Base-by-base conservation (phyloP, 2,888 invertebrate genomes). In the Drosophila conformis region DNA sequence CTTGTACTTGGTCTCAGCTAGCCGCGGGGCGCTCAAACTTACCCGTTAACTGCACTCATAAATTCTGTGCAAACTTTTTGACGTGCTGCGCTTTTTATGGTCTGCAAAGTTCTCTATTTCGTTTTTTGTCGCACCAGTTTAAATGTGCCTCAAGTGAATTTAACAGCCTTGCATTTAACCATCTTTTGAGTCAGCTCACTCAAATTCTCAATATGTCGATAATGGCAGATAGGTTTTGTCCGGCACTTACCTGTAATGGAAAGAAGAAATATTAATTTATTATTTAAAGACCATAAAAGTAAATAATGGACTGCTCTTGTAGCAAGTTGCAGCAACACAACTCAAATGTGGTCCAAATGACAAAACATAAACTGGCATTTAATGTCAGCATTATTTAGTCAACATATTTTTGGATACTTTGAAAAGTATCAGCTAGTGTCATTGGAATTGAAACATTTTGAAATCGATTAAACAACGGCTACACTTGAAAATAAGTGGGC, bases 11-110 rank as follows among this genome's bases (percentile, higher is more conserved):
- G 21, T 1, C 46, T 25, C 38, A 36, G 46, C 38, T 15, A 46
- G 33, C 56, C 51, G 40, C 62, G 48, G 60, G 53, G 81, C 78
- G 73, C 75, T 72, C 72, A 66, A 89, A 90, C 80, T 89, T 85
- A 80, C 82, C 84, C 77, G 82, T 78, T 84, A 87, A 79, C 88
- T 84, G 81, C 67, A 78, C 77, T 83, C 90, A 90, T 91, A 90
- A 90, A 90, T 90, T 90, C 70, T 61, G 69, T 29, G 64, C 54
- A 70, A 82, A 90, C 78, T 83, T 90, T 90, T 73, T 80, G 89
- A 90, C 90, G 73, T 69, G 76, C 65, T 73, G 73, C 78, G 78
- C 72, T 86, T 82, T 83, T 75, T 82, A 78, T 78, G 75, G 65
- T 53, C 58, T 59, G 70, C 27, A 66, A 87, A 82, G 76, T 80